phyloP scores from a whole-genome alignment of 2,113 vertebrate species.

The Capreolus pygargus region DNA sequence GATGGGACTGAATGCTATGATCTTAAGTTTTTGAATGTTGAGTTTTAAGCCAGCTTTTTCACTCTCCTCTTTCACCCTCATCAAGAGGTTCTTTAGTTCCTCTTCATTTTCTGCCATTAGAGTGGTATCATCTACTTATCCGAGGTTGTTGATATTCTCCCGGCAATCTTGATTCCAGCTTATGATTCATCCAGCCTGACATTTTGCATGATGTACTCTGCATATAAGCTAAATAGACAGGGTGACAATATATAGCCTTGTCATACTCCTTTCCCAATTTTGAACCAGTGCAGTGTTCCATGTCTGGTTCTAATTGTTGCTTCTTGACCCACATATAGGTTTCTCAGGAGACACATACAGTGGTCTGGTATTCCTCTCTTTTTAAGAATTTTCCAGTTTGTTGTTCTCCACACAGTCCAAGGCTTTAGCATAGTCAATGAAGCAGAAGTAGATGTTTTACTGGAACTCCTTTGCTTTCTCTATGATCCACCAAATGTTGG shows the following conservation, averaged over 20 bases:
- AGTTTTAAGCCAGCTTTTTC: background rate
- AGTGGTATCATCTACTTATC: background rate
- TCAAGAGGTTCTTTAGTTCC: background rate
- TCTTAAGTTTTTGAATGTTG: background rate
- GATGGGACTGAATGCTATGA: background rate
- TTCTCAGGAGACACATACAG: background rate
- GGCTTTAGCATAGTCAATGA: background rate
- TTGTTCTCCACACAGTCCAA: background rate
- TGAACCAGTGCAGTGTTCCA: background rate
- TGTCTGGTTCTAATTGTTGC: background rate
- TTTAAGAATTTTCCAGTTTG: background rate
- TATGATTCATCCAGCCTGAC: background rate
- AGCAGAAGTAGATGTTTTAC: background rate
- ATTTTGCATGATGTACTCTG: background rate
- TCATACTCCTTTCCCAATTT: background rate
- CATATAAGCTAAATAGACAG: background rate
- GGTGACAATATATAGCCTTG: background rate
- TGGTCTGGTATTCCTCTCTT: background rate
- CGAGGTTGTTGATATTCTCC: background rate
- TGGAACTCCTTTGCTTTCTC: background rate
- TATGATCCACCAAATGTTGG: background rate
- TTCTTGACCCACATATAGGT: background rate
- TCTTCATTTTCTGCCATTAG: background rate
- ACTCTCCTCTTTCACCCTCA: background rate
- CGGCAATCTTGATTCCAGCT: background rate